Base-by-base conservation (phyloP, 2,113 vertebrate genomes). In the Macquaria australasica region DNA sequence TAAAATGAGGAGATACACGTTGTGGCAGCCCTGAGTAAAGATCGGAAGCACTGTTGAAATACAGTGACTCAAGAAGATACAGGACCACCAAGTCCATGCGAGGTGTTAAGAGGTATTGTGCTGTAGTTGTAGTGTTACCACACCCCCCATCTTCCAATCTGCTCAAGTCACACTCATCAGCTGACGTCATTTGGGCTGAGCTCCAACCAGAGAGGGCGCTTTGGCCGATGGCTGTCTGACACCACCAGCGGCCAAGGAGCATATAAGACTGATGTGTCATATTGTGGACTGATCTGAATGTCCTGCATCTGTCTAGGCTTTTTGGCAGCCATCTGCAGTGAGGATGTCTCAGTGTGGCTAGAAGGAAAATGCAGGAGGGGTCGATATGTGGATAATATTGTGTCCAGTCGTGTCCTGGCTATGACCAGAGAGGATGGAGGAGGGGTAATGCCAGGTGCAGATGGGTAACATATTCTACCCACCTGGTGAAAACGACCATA, bases 21-120 rank as follows among this genome's bases (percentile, higher is more conserved):
- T 18, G 69, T 53, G 66, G 76, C 82, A 76, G 83, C 87, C 87
- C 92, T 91, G 92, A 93, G 92, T 84, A 81, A 73, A 84, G 84
- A 80, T 51, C 67, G 34, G 34, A 84, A 83, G 64, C 73, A 85
- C 73, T 73, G 81, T 45, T 12, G 43, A 31, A 80, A 66, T 31
- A 76, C 87, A 84, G 82, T 55, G 66, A 78, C 72, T 83, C 31
- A 12, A 83, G 67, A 69, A 64, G 81, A 68, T 75, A 53, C 63
- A 74, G 67, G 64, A 86, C 74, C 68, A 75, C 48, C 5, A n/a
- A 84, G 73, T 84, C 79, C 63, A n/a, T 10, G 21, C 39, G 11
- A 85, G 34, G 82, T 60, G 73, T 71, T 43, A 6, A 68, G 79
- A 87, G 77, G 74, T 75, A 56, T 41, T 77, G 77, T 83, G 85